Percentiles rank a stretch among this genome's conserved stretches.
phyloP scores from a whole-genome alignment of 2,888 invertebrate genomes.

The Calliopum simillimum region DNA sequence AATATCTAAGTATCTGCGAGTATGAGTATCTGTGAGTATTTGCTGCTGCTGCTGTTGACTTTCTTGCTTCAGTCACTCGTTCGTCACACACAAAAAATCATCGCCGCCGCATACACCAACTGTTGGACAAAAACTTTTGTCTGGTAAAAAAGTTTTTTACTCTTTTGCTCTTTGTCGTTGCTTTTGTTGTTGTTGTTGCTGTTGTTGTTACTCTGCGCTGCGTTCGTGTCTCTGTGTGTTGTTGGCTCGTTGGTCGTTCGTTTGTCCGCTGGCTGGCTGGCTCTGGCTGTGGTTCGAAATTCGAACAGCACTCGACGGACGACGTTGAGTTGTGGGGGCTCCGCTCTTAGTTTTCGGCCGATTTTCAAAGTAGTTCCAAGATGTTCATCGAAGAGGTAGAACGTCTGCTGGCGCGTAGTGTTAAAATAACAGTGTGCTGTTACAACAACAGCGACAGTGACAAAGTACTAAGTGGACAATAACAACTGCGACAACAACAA shows the following conservation, averaged over 20 bases:
- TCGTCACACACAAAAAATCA: background rate
- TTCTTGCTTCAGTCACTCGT: no score
- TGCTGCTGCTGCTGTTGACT: background rate
- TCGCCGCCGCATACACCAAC: background rate
- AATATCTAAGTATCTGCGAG: constrained; percentile 3
- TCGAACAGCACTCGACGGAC: constrained; percentile 4
- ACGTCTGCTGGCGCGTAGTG: constrained; percentile 58
- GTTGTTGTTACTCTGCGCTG: background rate
- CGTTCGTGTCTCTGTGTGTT: constrained; percentile 10
- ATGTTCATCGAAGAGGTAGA: constrained; percentile 65
- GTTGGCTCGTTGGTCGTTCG: constrained; percentile 31
- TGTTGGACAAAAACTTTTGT: background rate
- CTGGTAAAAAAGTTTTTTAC: background rate
- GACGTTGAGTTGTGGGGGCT: constrained; percentile 18
- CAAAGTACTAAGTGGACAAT: background rate
- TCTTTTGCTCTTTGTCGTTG: constrained; percentile 11
- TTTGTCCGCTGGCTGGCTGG: constrained; percentile 39
- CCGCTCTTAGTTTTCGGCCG: constrained; percentile 47
- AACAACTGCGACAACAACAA: constrained; percentile 5
- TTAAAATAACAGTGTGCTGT: background rate
- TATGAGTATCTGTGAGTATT: constrained; percentile 19
- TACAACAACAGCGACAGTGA: background rate
- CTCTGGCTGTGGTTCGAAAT: constrained; percentile 10
- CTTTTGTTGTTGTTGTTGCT: constrained; percentile 2
- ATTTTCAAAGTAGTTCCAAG: constrained; percentile 66